Base-by-base conservation (phyloP, 2,888 invertebrate species). In the Neoitamus cyanurus region DNA sequence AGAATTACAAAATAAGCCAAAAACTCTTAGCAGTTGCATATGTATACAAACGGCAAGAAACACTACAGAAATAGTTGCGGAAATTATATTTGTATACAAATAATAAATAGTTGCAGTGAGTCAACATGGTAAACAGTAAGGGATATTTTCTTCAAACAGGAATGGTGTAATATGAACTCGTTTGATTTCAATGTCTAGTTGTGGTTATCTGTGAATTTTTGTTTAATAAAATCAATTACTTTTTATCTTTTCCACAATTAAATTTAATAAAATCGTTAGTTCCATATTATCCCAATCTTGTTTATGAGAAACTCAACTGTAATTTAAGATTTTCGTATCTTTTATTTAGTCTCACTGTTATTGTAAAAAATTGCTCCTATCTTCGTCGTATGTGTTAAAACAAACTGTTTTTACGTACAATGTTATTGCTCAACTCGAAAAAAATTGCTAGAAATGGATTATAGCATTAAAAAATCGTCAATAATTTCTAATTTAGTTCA, bases 1-100 rank as follows among this genome's bases (percentile, higher is more conserved):
- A 77, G 25, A 25, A 77, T 42, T 77, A 73, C 13, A 73, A 73
- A 34, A 73, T 73, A 73, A 73, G 73, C 73, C 73, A 73, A 73
- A 34, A 73, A 73, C 34, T 72, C 15, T 72, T 72, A 72, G 72
- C 72, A 72, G 31, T 72, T 69, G 69, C 69, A 30, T 69, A 69
- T 69, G 25, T 69, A 69, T 69, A 73, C 20, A 58, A 73, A 73
- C 9, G 2, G 37, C 20, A 7, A 73, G 36, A 13, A 34, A 73
- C 30, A 30, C 30, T 69, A 69, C 31, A 73, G 36, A 36, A 36
- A 34, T 36, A 73, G 73, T 73, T 36, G 36, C 20, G 36, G 36
- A 15, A 34, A 36, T 73, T 73, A 73, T 73, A 73, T 73, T 73
- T 73, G 36, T 73, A 73, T 73, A 73, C 31, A 73, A 73, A 4